Conservation (phyloP, 2,888 invertebrate genomes). For the Meiosimyza platycephala region DNA sequence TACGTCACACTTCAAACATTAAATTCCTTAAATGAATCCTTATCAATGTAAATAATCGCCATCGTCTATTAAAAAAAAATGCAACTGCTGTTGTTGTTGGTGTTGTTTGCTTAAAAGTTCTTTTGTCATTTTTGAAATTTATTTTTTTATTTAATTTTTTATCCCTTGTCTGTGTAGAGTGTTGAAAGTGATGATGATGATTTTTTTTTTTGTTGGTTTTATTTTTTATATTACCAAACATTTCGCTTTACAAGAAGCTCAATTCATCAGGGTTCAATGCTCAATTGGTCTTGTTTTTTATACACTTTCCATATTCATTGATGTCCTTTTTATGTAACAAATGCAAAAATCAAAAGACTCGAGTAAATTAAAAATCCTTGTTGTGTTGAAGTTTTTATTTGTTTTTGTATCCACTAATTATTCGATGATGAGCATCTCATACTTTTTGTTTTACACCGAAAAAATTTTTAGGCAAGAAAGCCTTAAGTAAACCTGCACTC, state of each 20-base stretch:
- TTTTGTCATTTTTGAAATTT: constrained; percentile 12
- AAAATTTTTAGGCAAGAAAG: too few relatives aligned
- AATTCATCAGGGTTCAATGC: not conserved
- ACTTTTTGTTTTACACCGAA: too few relatives aligned
- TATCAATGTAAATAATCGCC: constrained; percentile 12
- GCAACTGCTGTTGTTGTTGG: not conserved
- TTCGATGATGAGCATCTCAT: not conserved
- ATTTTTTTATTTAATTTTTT: not conserved
- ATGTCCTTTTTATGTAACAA: constrained; percentile 12
- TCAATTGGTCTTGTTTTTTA: not conserved
- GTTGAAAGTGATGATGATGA: not conserved
- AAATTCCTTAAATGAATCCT: constrained; percentile 15
- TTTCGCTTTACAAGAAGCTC: constrained; percentile 5
- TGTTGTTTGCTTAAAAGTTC: not conserved
- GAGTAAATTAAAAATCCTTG: constrained; percentile 26
- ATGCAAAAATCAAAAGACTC: not conserved
- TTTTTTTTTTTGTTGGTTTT: not conserved
- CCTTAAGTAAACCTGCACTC: too few relatives aligned
- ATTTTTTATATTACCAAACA: constrained; percentile 5
- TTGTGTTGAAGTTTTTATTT: not conserved
- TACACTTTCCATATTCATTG: not conserved
- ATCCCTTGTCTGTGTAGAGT: not conserved
- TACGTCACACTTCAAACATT: constrained; percentile 17
- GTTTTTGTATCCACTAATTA: constrained; percentile 13
- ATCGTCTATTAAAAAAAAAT: not conserved